Percentiles rank a stretch among this genome's conserved stretches.
These are phyloP conservation scores for Drosophila neoperkinsi DNA, from an alignment of 2,888 invertebrate species.

Conservation along the genomic window DNA sequence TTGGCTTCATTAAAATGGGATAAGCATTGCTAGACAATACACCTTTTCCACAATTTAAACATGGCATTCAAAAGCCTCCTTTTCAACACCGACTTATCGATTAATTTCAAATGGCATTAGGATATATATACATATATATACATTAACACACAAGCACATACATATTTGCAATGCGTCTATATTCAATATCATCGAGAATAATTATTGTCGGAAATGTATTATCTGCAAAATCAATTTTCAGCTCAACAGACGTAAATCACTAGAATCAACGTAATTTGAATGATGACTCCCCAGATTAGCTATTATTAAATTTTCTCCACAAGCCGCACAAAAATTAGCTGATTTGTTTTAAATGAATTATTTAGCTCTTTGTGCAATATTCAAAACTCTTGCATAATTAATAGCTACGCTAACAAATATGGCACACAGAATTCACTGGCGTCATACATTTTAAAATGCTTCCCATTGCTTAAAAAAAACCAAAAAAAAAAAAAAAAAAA, in stretches of 20 bases:
- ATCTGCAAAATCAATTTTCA: background rate
- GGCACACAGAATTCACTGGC: background rate
- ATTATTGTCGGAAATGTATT: background rate
- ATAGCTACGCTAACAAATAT: background rate
- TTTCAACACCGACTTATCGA: background rate
- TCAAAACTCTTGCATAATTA: background rate
- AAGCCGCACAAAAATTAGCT: background rate
- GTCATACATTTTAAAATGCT: background rate
- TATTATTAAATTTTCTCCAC: background rate
- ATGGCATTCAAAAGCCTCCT: background rate
- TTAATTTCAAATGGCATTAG: background rate
- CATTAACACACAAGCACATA: background rate
- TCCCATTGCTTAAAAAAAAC: background rate
- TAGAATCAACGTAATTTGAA: background rate
- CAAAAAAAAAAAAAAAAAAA: background rate
- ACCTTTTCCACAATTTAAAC: background rate
- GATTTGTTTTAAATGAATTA: background rate
- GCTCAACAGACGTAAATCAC: background rate
- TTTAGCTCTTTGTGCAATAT: background rate
- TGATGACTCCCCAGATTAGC: background rate
- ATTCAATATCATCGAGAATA: background rate
- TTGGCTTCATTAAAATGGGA: too few species aligned
- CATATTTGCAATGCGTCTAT: background rate
- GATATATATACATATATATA: background rate
- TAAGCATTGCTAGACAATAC: background rate